Evolutionary conservation across 2,888 invertebrate species (phyloP).

Genomic region (Crioceris asparagi): DNA sequence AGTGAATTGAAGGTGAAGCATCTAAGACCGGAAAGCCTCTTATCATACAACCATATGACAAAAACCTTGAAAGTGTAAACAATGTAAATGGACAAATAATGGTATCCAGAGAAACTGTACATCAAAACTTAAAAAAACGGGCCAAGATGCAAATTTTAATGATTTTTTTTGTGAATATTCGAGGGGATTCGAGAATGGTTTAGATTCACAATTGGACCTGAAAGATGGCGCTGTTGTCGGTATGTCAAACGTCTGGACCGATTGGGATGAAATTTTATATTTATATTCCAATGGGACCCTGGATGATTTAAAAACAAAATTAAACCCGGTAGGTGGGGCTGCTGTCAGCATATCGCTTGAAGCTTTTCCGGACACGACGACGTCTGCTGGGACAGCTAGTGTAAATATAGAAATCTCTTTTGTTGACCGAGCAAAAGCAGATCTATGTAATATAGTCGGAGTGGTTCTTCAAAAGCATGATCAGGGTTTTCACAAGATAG

Average conservation of each 20-base stretch:
- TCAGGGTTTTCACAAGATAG: slow-evolving; percentile 16
- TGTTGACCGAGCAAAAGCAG: slow-evolving; percentile 19
- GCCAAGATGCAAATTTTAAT: no score
- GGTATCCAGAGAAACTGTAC: slow-evolving; percentile 8
- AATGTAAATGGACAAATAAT: slow-evolving; percentile 5
- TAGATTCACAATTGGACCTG: no score
- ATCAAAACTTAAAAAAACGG: slow-evolving; percentile 13
- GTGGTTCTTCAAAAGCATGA: slow-evolving; percentile 17
- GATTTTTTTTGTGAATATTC: no score
- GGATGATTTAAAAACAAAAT: slow-evolving; percentile 13
- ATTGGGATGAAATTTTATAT: no score
- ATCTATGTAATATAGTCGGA: slow-evolving; percentile 20
- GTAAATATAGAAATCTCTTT: slow-evolving; percentile 20
- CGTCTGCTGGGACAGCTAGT: slow-evolving; percentile 18
- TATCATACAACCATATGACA: no score
- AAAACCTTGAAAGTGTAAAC: background rate
- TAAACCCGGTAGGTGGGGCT: no score
- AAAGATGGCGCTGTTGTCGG: no score
- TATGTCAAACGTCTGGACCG: no score
- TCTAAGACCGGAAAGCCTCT: background rate
- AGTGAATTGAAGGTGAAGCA: slow-evolving; percentile 3
- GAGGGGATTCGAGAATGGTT: no score
- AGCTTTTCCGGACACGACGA: no score
- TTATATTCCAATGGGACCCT: slow-evolving; percentile 13
- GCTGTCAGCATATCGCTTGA: no score